These are phyloP conservation scores for Neodiprion lecontei DNA, from an alignment of 1,140 invertebrate genomes.

Conservation along the genomic window DNA sequence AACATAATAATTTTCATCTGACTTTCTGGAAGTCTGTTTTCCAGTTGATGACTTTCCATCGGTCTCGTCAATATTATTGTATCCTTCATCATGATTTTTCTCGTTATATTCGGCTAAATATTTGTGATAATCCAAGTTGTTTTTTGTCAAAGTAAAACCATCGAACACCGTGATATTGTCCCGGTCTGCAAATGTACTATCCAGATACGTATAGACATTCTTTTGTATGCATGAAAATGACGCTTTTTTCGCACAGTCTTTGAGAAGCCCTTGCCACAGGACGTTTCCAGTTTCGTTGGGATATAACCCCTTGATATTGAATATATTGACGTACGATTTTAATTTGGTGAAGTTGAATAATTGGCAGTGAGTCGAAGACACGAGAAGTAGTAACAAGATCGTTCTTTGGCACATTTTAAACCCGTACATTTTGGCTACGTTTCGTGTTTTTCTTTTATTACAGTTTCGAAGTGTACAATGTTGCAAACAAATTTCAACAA, in stretches of 20 bases:
- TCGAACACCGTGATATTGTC: slow-evolving; percentile 74
- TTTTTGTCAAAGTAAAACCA: slow-evolving; percentile 73
- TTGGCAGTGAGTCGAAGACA: slow-evolving; percentile 26
- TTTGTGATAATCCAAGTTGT: slow-evolving; percentile 67
- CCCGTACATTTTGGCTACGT: background rate
- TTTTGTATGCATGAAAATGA: slow-evolving; percentile 78
- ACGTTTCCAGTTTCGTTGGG: slow-evolving; percentile 64
- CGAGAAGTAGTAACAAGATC: slow-evolving; percentile 35
- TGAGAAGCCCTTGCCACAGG: slow-evolving; percentile 74
- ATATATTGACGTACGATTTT: slow-evolving; percentile 37
- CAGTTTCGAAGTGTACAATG: no score
- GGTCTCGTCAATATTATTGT: slow-evolving; percentile 53
- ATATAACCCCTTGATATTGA: slow-evolving; percentile 36
- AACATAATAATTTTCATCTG: background rate
- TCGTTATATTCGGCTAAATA: slow-evolving; percentile 58
- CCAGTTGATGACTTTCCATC: slow-evolving; percentile 45
- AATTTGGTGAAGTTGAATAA: slow-evolving; percentile 47
- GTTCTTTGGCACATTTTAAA: slow-evolving; percentile 39
- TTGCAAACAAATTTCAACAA: slow-evolving; percentile 15
- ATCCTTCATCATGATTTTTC: slow-evolving; percentile 50
- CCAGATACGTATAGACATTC: slow-evolving; percentile 74
- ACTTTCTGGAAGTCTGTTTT: slow-evolving; percentile 39
- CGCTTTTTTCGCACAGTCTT: slow-evolving; percentile 70
- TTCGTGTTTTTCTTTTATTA: background rate
- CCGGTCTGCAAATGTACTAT: slow-evolving; percentile 67